These are phyloP conservation scores for Acanthosoma haemorrhoidale DNA, from an alignment of 2,888 invertebrate genomes.

Conservation along the genomic window DNA sequence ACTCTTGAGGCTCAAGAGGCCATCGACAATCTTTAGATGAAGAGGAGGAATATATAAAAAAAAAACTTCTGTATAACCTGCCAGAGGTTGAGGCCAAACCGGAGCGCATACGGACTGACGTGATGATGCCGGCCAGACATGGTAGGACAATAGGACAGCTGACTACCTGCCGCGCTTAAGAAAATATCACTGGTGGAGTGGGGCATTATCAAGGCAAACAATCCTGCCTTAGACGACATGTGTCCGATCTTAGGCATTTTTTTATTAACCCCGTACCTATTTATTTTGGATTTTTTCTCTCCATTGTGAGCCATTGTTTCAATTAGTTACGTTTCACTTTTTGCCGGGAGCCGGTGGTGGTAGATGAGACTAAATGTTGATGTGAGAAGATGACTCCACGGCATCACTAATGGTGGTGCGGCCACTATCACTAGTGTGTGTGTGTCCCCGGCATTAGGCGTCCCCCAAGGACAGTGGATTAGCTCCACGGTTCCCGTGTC, in stretches of 20 bases:
- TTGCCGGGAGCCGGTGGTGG: too few species aligned
- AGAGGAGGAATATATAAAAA: neutral
- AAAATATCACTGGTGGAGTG: neutral
- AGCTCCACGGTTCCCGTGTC: neutral
- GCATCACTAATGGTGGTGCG: neutral
- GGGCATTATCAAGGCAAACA: slow-evolving; percentile 21
- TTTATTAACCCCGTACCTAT: neutral
- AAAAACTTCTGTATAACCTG: neutral
- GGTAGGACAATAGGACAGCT: slow-evolving; percentile 15
- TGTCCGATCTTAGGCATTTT: slow-evolving; percentile 21
- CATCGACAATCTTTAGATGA: neutral
- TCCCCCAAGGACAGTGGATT: neutral
- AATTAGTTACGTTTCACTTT: slow-evolving; percentile 27
- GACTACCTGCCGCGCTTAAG: slow-evolving; percentile 17
- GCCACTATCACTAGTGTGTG: slow-evolving; percentile 19
- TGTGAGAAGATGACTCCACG: neutral
- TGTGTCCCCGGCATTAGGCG: slow-evolving; percentile 13
- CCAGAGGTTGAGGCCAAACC: neutral
- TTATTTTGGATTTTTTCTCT: neutral
- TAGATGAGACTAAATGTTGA: slow-evolving; percentile 18
- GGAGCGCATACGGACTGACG: neutral
- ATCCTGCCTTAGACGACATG: neutral
- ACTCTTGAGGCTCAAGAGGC: slow-evolving; percentile 3
- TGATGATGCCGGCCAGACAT: neutral
- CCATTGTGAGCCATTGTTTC: slow-evolving; percentile 16